Percentiles rank a stretch among this genome's conserved stretches.
These are phyloP conservation scores for Mesoclemmys tuberculata DNA, from an alignment of 2,113 vertebrate species.

Conservation along the genomic window DNA sequence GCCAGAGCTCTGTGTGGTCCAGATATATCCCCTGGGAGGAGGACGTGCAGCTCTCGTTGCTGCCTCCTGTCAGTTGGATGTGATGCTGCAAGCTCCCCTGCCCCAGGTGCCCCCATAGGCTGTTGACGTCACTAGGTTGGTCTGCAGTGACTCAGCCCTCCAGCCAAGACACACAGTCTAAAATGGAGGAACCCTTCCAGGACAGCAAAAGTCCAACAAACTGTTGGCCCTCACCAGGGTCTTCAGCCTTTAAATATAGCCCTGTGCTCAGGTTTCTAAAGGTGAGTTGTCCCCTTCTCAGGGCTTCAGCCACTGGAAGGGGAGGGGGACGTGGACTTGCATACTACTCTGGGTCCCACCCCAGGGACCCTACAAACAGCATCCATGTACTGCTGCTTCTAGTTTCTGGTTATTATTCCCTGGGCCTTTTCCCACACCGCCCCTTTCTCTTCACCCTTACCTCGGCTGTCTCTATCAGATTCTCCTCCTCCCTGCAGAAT, in stretches of 20 bases:
- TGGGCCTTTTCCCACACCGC: not conserved
- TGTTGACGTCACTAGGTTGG: not conserved
- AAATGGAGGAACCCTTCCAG: not conserved
- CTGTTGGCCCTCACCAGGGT: not conserved
- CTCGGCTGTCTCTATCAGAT: not conserved
- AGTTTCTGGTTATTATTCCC: not conserved
- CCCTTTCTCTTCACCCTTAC: not conserved
- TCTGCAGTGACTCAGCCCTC: not conserved
- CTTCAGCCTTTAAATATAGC: not conserved
- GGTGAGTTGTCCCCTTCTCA: not conserved
- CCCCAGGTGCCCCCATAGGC: not conserved
- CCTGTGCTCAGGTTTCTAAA: not conserved
- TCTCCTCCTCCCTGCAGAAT: not conserved
- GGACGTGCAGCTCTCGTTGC: not conserved
- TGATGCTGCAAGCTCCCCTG: not conserved
- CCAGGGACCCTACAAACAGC: too few species aligned
- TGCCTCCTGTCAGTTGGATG: not conserved
- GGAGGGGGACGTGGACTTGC: not conserved
- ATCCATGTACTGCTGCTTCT: not conserved
- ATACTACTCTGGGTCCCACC: not conserved
- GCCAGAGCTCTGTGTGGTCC: not conserved
- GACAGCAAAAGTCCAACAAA: not conserved
- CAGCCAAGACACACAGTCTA: not conserved
- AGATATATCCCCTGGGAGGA: not conserved
- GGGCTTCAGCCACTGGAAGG: not conserved